Conservation (phyloP, 2,888 invertebrate species). For the Plagodis dolabraria region DNA sequence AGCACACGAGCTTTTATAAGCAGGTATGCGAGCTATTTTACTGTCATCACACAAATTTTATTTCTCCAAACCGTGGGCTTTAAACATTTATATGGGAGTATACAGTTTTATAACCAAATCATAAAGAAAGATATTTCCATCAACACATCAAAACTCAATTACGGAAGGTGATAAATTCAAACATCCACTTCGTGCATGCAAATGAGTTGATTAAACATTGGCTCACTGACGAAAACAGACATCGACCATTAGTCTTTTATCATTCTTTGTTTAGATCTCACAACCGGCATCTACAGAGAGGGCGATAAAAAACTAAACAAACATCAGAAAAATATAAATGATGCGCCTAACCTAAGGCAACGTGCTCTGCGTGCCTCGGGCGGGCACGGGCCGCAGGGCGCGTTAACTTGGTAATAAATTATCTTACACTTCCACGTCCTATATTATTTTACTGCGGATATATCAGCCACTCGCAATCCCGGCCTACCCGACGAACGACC, state of each 20-base stretch:
- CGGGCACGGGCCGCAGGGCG: slow-evolving; percentile 54
- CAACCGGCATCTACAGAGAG: slow-evolving; percentile 69
- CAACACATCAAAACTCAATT: slow-evolving; percentile 66
- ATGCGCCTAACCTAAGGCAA: slow-evolving; percentile 78
- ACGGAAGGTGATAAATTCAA: slow-evolving; percentile 67
- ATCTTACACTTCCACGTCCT: slow-evolving; percentile 75
- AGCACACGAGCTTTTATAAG: slow-evolving; percentile 8
- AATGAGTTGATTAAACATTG: slow-evolving; percentile 79
- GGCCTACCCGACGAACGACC: slow-evolving; percentile 66
- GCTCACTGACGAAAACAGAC: slow-evolving; percentile 74
- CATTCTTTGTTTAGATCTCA: slow-evolving; percentile 78
- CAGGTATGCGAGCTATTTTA: slow-evolving; percentile 22
- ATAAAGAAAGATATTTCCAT: slow-evolving; percentile 61
- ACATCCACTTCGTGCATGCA: slow-evolving; percentile 65
- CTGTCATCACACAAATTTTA: slow-evolving; percentile 28
- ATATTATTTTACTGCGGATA: slow-evolving; percentile 77
- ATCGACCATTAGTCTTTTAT: slow-evolving; percentile 77
- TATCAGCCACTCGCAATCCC: slow-evolving; percentile 72
- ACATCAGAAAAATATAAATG: slow-evolving; percentile 82
- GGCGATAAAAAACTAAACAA: slow-evolving; percentile 76
- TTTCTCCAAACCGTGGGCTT: slow-evolving; percentile 26
- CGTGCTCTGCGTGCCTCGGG: slow-evolving; percentile 62
- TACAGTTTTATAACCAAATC: slow-evolving; percentile 57
- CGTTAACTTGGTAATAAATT: slow-evolving; percentile 77
- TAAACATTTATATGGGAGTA: slow-evolving; percentile 53